Conservation (phyloP, 1,140 invertebrate genomes). For the Leguminivora glycinivorella region DNA sequence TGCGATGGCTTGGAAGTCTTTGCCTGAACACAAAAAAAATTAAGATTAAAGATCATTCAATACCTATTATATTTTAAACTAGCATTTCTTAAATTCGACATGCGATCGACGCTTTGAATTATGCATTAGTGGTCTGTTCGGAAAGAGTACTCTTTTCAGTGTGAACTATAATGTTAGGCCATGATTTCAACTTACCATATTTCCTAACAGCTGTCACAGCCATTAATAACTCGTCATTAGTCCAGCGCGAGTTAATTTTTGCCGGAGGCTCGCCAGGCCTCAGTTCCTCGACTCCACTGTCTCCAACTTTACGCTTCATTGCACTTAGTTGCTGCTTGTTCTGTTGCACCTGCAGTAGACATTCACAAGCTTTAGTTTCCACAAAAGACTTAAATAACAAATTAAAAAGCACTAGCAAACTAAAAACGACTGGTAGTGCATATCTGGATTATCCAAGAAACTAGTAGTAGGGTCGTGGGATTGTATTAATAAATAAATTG, state of each 20-base stretch:
- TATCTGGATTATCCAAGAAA: constrained; percentile 76
- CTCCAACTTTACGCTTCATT: constrained; percentile 86
- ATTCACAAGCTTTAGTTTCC: background rate
- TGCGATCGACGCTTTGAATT: no score
- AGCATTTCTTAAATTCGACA: no score
- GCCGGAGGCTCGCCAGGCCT: constrained; percentile 84
- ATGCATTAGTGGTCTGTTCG: background rate
- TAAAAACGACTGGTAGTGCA: constrained; percentile 40
- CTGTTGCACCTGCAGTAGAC: constrained; percentile 89
- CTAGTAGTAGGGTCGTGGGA: constrained; percentile 43
- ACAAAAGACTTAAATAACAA: constrained; percentile 30
- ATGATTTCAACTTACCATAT: constrained; percentile 82
- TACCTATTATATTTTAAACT: background rate
- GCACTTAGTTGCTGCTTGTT: constrained; percentile 96
- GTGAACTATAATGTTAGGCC: no score
- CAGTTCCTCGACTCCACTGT: constrained; percentile 83
- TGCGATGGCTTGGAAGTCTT: constrained; percentile 96
- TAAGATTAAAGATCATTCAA: no score
- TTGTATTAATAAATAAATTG: constrained; percentile 29
- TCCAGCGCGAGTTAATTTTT: constrained; percentile 94
- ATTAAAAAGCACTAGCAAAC: constrained; percentile 37
- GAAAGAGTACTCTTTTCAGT: no score
- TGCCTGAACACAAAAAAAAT: constrained; percentile 73
- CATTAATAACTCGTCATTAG: constrained; percentile 93
- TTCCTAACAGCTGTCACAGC: constrained; percentile 95